Evolutionary conservation across 2,113 vertebrate species (phyloP).

Genomic region (Psammodynastes pulverulentus): DNA sequence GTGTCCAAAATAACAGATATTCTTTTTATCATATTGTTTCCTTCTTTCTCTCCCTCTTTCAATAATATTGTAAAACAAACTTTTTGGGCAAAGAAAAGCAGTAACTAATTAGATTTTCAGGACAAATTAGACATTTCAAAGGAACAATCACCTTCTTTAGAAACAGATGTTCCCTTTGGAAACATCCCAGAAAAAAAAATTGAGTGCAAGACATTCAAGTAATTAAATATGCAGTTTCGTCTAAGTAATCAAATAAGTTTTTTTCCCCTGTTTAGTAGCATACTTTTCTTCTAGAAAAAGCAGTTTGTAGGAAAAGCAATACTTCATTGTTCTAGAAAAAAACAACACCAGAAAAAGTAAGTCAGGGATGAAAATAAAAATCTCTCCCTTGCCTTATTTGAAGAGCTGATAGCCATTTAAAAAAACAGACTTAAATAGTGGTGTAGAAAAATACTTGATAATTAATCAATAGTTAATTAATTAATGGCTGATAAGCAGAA

Average conservation of each 20-base stretch:
- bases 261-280: neutral
- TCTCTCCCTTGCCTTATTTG: neutral
- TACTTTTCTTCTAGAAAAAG: constrained; percentile 15
- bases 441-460: neutral
- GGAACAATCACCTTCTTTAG: constrained; percentile 41
- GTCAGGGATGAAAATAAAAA: neutral
- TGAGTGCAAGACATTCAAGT: constrained; percentile 11
- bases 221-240: constrained; percentile 1
- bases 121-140: constrained; percentile 25
- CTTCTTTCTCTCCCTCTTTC: neutral
- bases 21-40: neutral
- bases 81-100: constrained; percentile 40
- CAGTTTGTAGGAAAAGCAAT: neutral
- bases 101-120: constrained; percentile 29
- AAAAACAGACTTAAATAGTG: neutral
- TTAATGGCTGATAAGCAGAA: neutral
- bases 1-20: neutral
- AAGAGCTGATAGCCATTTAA: neutral
- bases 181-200: constrained; percentile 34
- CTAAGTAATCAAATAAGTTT: neutral
- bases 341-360: neutral
- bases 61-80: constrained; percentile 47
- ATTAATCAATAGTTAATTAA: neutral
- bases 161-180: neutral
- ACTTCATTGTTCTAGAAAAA: neutral